Percentiles rank a stretch among this genome's conserved stretches.
phyloP scores from a whole-genome alignment of 2,888 invertebrate genomes.

The Ceriagrion tenellum region DNA sequence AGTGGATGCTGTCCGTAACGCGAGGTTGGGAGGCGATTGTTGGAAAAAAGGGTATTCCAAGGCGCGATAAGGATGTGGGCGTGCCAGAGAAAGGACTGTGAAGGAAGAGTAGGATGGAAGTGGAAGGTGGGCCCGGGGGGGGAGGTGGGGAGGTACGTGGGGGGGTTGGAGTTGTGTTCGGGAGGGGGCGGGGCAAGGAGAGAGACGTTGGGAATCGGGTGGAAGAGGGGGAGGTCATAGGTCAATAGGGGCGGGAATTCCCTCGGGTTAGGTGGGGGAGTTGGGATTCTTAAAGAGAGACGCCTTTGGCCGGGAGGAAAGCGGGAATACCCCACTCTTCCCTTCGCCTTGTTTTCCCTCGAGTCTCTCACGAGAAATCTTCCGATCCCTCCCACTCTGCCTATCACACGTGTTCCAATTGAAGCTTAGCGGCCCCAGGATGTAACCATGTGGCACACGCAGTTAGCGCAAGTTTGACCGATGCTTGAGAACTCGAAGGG shows the following conservation, averaged over 20 bases:
- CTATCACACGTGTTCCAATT: too few species aligned
- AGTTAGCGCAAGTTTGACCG: too few species aligned
- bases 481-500: too few species aligned
- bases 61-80: conserved; percentile 65
- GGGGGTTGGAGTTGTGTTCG: neutral
- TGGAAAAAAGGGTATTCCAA: conserved; percentile 15
- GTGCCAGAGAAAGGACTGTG: conserved; percentile 5
- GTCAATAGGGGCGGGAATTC: conserved; percentile 56
- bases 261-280: neutral
- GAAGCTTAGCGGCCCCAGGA: too few species aligned
- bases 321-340: neutral
- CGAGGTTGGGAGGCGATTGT: conserved; percentile 29
- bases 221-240: conserved; percentile 40
- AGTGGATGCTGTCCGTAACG: conserved; percentile 63
- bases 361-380: too few species aligned
- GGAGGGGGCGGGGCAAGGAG: conserved; percentile 8
- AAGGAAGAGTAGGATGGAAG: neutral
- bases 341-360: neutral
- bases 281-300: neutral
- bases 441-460: too few species aligned
- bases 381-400: too few species aligned
- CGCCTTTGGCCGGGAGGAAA: neutral
- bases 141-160: neutral
- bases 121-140: neutral
- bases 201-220: neutral